Evolutionary conservation across 2,797 vertebrate genomes (phyloP).

Genomic region (Xenentodon cancila): DNA sequence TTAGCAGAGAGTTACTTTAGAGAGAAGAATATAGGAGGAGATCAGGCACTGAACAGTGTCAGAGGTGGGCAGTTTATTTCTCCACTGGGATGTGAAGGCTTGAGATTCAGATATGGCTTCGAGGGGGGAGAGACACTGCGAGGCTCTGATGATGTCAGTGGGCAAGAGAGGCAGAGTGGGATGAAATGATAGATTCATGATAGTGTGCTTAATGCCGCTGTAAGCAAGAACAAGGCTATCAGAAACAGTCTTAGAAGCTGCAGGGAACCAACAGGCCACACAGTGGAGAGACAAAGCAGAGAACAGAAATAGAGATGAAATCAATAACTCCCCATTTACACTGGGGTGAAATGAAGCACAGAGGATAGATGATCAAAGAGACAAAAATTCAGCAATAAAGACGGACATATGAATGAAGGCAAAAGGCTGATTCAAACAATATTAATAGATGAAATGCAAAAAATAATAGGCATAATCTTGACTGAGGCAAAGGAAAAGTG

Average conservation of each 20-base stretch:
- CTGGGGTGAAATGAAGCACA: conserved; percentile 39
- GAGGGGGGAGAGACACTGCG: conserved; percentile 36
- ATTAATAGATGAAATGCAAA: conserved; percentile 54
- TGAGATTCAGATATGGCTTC: conserved; percentile 58
- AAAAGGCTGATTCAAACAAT: conserved; percentile 63
- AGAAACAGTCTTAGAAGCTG: conserved; percentile 46
- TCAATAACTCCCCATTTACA: conserved; percentile 63
- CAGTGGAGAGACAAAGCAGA: conserved; percentile 52
- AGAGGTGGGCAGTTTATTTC: conserved; percentile 57
- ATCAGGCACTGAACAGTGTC: conserved; percentile 40
- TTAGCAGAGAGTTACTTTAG: not conserved
- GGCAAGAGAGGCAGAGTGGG: conserved; percentile 45
- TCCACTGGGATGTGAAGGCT: conserved; percentile 51
- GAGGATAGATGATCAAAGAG: conserved; percentile 38
- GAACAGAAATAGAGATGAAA: conserved; percentile 58
- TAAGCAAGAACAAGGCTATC: conserved; percentile 68
- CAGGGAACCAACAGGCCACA: conserved; percentile 34
- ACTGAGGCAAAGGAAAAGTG: conserved; percentile 22
- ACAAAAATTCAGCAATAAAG: conserved; percentile 60
- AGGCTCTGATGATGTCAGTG: conserved; percentile 54
- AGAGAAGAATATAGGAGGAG: conserved; percentile 36
- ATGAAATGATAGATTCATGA: conserved; percentile 70
- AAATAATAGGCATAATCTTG: conserved; percentile 40
- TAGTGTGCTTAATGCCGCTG: conserved; percentile 64
- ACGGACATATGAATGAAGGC: conserved; percentile 63